phyloP scores from a whole-genome alignment of 37 sponge, comb jelly and placozoan genomes.

The Eunapius fragilis region DNA sequence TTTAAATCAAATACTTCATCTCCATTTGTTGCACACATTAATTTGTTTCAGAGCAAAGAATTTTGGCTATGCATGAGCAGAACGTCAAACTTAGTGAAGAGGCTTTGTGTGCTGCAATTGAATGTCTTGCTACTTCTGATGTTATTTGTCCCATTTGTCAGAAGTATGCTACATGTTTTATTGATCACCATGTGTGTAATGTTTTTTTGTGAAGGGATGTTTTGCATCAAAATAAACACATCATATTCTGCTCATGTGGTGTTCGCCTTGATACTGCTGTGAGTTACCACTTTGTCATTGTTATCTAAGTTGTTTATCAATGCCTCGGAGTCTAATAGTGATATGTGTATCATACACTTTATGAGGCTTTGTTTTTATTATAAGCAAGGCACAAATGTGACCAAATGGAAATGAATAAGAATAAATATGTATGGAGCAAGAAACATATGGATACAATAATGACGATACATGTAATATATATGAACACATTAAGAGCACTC shows the following conservation, averaged over 20 bases:
- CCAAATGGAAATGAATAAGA: no score
- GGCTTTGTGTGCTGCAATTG: slow-evolving; percentile 59
- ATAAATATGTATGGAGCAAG: no score
- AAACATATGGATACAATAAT: no score
- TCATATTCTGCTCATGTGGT: slow-evolving; percentile 79
- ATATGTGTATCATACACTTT: no score
- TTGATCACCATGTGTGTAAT: slow-evolving; percentile 6
- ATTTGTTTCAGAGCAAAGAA: slow-evolving; percentile 34
- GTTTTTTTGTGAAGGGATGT: slow-evolving; percentile 23
- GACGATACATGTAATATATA: no score
- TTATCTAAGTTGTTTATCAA: no score
- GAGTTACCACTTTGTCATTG: slow-evolving; percentile 15
- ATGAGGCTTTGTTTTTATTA: no score
- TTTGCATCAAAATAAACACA: slow-evolving; percentile 53
- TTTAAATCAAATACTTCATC: not conserved
- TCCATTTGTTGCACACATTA: not conserved
- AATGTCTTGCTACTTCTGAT: slow-evolving; percentile 35
- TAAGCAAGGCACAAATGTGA: no score
- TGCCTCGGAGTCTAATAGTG: no score
- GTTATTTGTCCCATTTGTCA: slow-evolving; percentile 81
- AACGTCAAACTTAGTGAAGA: slow-evolving; percentile 34
- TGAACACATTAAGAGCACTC: no score
- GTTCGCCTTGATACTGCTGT: slow-evolving; percentile 67
- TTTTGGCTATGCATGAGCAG: slow-evolving; percentile 60
- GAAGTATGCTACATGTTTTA: slow-evolving; percentile 44